A percentile compares a stretch with the other conserved stretches of the same genome.
These are phyloP conservation scores for Cololabis saira DNA, from an alignment of 2,113 vertebrate genomes.

Conservation along the genomic window DNA sequence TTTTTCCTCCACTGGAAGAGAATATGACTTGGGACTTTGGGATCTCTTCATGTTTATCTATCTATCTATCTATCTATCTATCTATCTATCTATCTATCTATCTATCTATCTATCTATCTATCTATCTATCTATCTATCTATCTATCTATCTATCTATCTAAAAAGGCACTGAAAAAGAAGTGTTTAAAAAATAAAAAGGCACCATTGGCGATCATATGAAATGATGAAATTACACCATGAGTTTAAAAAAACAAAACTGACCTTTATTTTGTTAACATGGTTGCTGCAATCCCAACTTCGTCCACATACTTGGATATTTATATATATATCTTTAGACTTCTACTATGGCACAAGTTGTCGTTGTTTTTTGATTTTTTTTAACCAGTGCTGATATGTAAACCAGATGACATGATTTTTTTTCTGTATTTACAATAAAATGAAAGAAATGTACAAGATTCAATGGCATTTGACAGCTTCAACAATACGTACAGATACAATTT, in stretches of 20 bases:
- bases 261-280: conserved; percentile 79
- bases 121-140: too few relatives aligned
- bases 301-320: conserved; percentile 76
- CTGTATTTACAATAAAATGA: conserved; percentile 94
- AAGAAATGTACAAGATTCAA: conserved; percentile 95
- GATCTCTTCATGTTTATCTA: background rate
- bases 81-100: too few relatives aligned
- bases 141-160: too few relatives aligned
- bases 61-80: too few relatives aligned
- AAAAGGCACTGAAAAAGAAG: too few relatives aligned
- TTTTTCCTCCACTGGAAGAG: background rate
- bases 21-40: background rate
- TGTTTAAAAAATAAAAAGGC: too few relatives aligned
- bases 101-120: too few relatives aligned
- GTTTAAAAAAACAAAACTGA: conserved; percentile 85
- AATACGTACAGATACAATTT: conserved; percentile 89
- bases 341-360: conserved; percentile 87
- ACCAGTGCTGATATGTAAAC: conserved; percentile 91
- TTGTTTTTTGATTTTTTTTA: conserved; percentile 64
- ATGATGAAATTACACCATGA: conserved; percentile 75
- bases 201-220: conserved; percentile 11
- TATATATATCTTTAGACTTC: conserved; percentile 79
- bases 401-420: conserved; percentile 83
- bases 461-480: conserved; percentile 90
- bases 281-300: conserved; percentile 77